A percentile compares a stretch with the other conserved stretches of the same genome.
Conservation (phyloP, 2,797 vertebrate genomes). For the Pteropus rufus region DNA sequence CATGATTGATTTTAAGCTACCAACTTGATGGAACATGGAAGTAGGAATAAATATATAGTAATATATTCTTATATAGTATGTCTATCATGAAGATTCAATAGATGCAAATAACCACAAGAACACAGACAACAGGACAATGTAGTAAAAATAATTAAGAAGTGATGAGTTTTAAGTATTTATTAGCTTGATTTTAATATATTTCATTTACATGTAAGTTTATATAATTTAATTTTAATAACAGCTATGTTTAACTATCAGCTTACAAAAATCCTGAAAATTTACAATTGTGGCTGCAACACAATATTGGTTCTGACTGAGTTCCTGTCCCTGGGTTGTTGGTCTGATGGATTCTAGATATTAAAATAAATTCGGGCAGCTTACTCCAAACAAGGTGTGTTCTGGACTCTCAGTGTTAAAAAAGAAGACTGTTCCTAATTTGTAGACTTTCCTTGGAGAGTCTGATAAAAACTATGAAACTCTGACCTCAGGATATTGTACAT, state of each 20-base stretch:
- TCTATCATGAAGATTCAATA: background rate
- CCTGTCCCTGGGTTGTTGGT: background rate
- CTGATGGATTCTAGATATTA: background rate
- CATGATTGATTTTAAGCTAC: background rate
- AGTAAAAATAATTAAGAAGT: background rate
- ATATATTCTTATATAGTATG: background rate
- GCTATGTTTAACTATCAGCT: background rate
- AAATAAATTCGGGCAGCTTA: background rate
- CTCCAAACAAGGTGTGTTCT: background rate
- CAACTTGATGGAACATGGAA: background rate
- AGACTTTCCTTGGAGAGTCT: background rate
- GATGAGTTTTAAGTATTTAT: background rate
- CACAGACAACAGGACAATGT: background rate
- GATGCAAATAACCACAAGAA: background rate
- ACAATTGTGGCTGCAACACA: background rate
- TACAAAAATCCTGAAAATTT: background rate
- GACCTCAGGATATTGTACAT: background rate
- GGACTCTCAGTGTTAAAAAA: background rate
- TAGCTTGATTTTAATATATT: background rate
- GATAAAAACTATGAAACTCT: background rate
- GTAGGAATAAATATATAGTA: background rate
- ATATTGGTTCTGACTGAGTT: background rate
- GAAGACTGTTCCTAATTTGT: background rate
- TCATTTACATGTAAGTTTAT: background rate
- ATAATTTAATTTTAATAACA: slow-evolving; percentile 6